These are phyloP conservation scores for Hyphantria cunea DNA, from an alignment of 1,140 invertebrate species.

Conservation along the genomic window DNA sequence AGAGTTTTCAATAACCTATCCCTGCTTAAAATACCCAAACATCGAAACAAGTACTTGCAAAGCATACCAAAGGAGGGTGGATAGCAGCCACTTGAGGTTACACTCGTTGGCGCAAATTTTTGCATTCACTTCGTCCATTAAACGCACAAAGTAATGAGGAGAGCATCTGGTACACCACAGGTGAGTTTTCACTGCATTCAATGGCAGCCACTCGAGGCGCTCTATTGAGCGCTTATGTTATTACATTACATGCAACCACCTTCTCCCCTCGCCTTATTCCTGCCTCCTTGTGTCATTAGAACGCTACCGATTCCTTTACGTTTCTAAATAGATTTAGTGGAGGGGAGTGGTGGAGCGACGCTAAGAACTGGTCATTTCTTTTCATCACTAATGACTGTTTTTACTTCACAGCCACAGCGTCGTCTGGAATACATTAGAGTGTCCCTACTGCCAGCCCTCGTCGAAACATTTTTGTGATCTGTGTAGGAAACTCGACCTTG, in stretches of 20 bases:
- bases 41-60: no score
- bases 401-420: background rate
- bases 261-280: background rate
- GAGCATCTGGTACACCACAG: background rate
- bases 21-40: no score
- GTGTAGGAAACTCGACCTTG: no score
- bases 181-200: background rate
- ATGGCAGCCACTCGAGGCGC: background rate
- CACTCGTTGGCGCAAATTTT: no score
- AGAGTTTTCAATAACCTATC: no score
- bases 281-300: background rate
- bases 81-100: no score
- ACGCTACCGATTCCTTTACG: constrained; percentile 5
- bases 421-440: background rate
- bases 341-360: background rate
- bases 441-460: no score
- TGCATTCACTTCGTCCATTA: no score
- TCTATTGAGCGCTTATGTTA: background rate
- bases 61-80: no score
- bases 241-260: background rate
- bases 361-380: background rate
- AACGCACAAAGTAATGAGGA: no score
- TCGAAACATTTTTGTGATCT: background rate
- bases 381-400: background rate
- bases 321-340: constrained; percentile 4